phyloP scores from a whole-genome alignment of 2,797 vertebrate genomes.

The Pogoniulus pusillus region DNA sequence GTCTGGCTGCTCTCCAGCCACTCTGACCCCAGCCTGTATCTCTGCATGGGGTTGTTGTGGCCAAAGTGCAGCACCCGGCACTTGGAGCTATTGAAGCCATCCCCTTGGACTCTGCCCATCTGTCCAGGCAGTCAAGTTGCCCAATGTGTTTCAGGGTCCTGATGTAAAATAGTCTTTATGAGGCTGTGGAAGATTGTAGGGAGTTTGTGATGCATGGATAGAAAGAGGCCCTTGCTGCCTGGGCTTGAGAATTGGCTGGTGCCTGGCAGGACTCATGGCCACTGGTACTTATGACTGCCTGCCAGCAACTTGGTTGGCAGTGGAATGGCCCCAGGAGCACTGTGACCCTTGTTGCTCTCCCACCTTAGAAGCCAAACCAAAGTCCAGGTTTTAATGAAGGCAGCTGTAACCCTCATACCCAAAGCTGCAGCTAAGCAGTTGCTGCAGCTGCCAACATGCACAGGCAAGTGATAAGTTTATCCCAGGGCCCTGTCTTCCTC shows the following conservation, averaged over 20 bases:
- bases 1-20: too few species aligned
- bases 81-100: too few species aligned
- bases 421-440: neutral
- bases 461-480: neutral
- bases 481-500: neutral
- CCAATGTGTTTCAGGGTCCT: neutral
- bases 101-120: too few species aligned
- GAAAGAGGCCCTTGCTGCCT: neutral
- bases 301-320: fast-evolving
- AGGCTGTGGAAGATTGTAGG: neutral
- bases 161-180: neutral
- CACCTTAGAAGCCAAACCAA: neutral
- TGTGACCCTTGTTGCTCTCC: neutral
- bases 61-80: too few species aligned
- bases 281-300: neutral
- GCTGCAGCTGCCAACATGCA: fast-evolving
- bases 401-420: neutral
- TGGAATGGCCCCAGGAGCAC: neutral
- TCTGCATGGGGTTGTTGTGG: too few species aligned
- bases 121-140: too few species aligned
- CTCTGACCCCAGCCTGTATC: too few species aligned
- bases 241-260: neutral
- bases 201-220: neutral
- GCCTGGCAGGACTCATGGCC: neutral
- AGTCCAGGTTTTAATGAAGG: neutral